A percentile compares a stretch with the other conserved stretches of the same genome.
Conservation (phyloP, 2,113 vertebrate genomes). For the Macquaria ambigua region DNA sequence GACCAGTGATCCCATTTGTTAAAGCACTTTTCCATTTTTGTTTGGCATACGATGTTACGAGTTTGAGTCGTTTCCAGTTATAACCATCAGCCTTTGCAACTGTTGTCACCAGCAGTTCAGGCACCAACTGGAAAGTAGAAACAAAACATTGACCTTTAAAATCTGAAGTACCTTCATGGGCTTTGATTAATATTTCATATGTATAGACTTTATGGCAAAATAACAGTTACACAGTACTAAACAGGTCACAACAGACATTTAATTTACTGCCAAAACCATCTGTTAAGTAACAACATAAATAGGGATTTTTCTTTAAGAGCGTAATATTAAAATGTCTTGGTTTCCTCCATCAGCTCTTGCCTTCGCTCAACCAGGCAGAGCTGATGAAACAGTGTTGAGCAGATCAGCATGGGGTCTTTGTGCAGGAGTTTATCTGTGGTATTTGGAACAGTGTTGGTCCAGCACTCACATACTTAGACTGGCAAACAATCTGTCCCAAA, state of each 20-base stretch:
- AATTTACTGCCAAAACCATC: neutral
- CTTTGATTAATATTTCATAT: neutral
- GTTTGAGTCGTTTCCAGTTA: neutral
- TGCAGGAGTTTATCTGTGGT: constrained; percentile 26
- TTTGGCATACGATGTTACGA: neutral
- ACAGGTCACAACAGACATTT: neutral
- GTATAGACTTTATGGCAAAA: neutral
- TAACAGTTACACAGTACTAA: neutral
- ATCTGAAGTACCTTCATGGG: no score
- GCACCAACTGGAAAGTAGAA: neutral
- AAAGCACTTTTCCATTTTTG: neutral
- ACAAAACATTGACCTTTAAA: neutral
- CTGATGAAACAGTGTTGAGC: neutral
- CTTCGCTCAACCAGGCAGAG: neutral
- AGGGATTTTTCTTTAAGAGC: neutral
- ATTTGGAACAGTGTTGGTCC: constrained; percentile 20
- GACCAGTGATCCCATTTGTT: neutral
- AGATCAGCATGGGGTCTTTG: neutral
- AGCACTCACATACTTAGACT: constrained; percentile 28
- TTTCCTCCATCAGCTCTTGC: neutral
- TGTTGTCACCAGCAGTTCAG: neutral
- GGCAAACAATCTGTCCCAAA: constrained; percentile 42
- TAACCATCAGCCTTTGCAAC: neutral
- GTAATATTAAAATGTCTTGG: constrained; percentile 8
- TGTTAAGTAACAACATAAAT: neutral